A percentile compares a stretch with the other conserved stretches of the same genome.
These are phyloP conservation scores for Ctenomys sociabilis DNA, from an alignment of 2,113 vertebrate genomes.

Conservation along the genomic window DNA sequence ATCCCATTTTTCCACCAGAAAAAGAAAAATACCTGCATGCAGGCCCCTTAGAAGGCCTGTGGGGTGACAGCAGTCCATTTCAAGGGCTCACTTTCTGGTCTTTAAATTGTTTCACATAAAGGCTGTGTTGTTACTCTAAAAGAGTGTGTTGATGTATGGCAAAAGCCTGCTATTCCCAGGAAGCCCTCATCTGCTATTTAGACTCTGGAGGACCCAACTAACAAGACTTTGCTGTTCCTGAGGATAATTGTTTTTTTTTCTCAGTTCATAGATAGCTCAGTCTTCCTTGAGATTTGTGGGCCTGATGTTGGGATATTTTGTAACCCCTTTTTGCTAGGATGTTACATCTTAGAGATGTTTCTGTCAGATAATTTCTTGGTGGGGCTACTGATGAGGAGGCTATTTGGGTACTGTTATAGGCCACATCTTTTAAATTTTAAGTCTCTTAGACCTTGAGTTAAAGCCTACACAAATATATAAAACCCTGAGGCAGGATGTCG, in stretches of 20 bases:
- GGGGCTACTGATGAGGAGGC: background rate
- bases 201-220: background rate
- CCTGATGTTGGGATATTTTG: background rate
- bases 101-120: background rate
- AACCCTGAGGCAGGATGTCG: background rate
- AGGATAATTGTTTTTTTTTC: background rate
- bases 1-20: background rate
- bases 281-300: background rate
- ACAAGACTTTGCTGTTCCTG: background rate
- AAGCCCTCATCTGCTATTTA: background rate
- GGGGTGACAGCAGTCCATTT: background rate
- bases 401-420: background rate
- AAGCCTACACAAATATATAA: background rate
- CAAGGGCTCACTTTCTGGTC: background rate
- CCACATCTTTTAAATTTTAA: background rate
- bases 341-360: background rate
- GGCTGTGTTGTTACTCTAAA: background rate
- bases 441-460: background rate
- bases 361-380: background rate
- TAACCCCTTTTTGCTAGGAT: background rate
- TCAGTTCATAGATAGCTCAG: background rate
- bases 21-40: background rate
- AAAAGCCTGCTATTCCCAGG: background rate
- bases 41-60: background rate
- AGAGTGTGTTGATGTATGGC: background rate